Evolutionary conservation across 2,113 vertebrate genomes (phyloP).

Genomic region (Lampris megalopsis): DNA sequence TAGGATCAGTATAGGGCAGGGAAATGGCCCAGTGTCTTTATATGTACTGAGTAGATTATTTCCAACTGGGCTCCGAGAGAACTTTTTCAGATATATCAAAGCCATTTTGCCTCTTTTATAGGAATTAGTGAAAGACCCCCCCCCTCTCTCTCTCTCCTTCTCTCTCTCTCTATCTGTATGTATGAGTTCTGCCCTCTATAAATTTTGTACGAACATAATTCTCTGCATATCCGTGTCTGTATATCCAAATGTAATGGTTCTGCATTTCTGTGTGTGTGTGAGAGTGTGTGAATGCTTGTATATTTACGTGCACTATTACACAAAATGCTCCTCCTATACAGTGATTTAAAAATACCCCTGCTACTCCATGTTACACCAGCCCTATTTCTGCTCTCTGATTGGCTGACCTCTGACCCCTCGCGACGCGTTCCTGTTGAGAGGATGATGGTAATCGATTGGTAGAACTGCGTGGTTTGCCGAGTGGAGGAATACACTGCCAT

Average conservation of each 20-base stretch:
- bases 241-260: no score
- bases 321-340: no score
- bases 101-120: slow-evolving; percentile 62
- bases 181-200: slow-evolving; percentile 62
- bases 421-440: slow-evolving; percentile 41
- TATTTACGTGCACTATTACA: slow-evolving; percentile 2
- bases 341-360: no score
- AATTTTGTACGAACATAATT: slow-evolving; percentile 1
- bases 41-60: slow-evolving; percentile 64
- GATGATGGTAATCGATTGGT: slow-evolving; percentile 39
- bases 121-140: slow-evolving; percentile 44
- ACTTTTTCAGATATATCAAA: slow-evolving; percentile 65
- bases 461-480: slow-evolving; percentile 55
- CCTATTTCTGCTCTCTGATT: slow-evolving; percentile 39
- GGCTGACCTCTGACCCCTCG: slow-evolving; percentile 53
- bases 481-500: slow-evolving; percentile 28
- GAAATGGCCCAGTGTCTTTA: slow-evolving; percentile 62
- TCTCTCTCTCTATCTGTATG: slow-evolving; percentile 27
- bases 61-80: slow-evolving; percentile 59
- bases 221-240: no score
- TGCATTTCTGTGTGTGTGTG: slow-evolving; percentile 10
- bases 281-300: slow-evolving; percentile 6
- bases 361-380: neutral
- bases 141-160: slow-evolving; percentile 17
- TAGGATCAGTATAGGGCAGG: slow-evolving; percentile 39